phyloP scores from a whole-genome alignment of 2,888 invertebrate species.

The Euzophera pinguis region DNA sequence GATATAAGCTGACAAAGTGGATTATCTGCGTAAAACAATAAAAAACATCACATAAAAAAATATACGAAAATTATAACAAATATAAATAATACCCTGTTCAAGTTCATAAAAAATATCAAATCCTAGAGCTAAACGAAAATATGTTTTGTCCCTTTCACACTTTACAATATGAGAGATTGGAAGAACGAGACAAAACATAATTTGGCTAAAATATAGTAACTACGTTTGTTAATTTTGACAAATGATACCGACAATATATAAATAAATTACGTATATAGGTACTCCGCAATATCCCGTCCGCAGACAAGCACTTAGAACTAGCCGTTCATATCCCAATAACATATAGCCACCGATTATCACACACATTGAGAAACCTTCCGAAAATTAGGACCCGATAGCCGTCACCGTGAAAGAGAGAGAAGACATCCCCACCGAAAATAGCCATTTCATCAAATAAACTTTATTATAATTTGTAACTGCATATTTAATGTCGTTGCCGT shows the following conservation, averaged over 20 bases:
- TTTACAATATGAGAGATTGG: no score
- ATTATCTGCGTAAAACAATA: not conserved
- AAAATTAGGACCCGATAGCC: slow-evolving; percentile 61
- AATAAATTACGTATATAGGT: not conserved
- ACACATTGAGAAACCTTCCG: slow-evolving; percentile 39
- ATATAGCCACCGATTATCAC: slow-evolving; percentile 34
- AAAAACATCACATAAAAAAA: slow-evolving; percentile 1
- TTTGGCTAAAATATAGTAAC: no score
- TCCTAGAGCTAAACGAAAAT: no score
- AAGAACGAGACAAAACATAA: no score
- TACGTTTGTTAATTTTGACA: no score
- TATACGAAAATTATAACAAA: not conserved
- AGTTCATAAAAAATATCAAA: no score
- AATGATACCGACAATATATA: not conserved
- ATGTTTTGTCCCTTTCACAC: no score
- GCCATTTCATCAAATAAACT: slow-evolving; percentile 64
- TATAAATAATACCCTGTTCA: not conserved
- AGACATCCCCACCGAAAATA: slow-evolving; percentile 58
- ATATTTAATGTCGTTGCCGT: no score
- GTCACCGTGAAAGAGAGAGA: slow-evolving; percentile 54
- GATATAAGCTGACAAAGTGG: slow-evolving; percentile 6
- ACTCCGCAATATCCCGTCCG: not conserved
- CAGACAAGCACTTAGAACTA: not conserved
- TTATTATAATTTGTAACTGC: no score
- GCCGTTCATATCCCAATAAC: slow-evolving; percentile 8